Evolutionary conservation across 1,140 invertebrate species (phyloP).

Genomic region (Cecropterus lyciades): DNA sequence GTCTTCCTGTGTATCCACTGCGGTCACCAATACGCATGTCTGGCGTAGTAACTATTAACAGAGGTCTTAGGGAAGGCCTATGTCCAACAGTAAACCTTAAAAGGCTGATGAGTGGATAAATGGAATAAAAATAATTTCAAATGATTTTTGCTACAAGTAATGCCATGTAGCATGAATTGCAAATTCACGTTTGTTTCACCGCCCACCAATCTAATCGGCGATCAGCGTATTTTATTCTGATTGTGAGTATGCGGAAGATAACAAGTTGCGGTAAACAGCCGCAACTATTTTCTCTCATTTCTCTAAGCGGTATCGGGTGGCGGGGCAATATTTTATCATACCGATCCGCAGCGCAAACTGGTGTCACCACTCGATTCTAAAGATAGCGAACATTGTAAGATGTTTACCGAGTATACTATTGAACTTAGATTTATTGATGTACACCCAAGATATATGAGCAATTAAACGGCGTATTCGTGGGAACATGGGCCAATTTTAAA

Average conservation of each 20-base stretch:
- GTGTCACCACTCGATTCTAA: neutral
- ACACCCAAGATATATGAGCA: too few relatives aligned
- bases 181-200: neutral
- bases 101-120: too few relatives aligned
- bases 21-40: too few relatives aligned
- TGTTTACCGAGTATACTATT: neutral
- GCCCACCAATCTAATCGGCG: constrained; percentile 10
- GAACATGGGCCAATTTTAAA: too few relatives aligned
- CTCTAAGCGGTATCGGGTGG: constrained; percentile 35
- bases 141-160: too few relatives aligned
- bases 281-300: constrained; percentile 45
- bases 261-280: constrained; percentile 42
- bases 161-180: neutral
- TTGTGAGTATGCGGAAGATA: constrained; percentile 38
- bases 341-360: constrained; percentile 4
- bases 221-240: constrained; percentile 37
- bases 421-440: too few relatives aligned
- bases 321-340: constrained; percentile 18
- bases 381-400: neutral
- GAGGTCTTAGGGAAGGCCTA: too few relatives aligned
- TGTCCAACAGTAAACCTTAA: too few relatives aligned
- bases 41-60: too few relatives aligned
- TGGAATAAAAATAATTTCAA: too few relatives aligned
- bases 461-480: too few relatives aligned
- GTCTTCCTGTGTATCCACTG: too few relatives aligned